Conservation (phyloP, 2,888 invertebrate species). For the Meiosimyza decipiens region DNA sequence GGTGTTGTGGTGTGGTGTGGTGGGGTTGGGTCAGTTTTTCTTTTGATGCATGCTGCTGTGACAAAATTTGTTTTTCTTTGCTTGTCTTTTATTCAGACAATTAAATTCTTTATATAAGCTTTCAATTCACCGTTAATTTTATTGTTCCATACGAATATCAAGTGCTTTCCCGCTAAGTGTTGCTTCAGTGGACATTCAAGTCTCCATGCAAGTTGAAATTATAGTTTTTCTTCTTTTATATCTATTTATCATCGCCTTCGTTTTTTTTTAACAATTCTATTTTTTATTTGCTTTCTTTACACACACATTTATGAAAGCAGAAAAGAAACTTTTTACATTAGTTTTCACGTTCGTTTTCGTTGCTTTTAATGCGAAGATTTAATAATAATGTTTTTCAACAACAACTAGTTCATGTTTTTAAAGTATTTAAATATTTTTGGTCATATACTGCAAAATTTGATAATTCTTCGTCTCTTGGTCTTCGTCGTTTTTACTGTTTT, state of each 20-base stretch:
- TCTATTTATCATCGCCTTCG: constrained; percentile 1
- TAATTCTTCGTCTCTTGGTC: constrained; percentile 42
- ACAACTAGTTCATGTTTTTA: constrained; percentile 37
- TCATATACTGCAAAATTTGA: constrained; percentile 45
- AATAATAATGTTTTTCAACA: constrained; percentile 39
- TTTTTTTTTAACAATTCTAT: not conserved
- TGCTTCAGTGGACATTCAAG: too few species aligned
- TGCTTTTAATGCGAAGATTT: constrained; percentile 42
- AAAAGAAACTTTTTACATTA: constrained; percentile 12
- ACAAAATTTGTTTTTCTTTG: too few species aligned
- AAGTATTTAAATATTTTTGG: constrained; percentile 46
- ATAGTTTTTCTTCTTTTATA: not conserved
- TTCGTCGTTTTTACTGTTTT: constrained; percentile 39
- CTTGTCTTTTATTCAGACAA: too few species aligned
- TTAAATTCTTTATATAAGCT: too few species aligned
- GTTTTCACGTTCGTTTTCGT: constrained; percentile 41
- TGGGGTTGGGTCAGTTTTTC: constrained; percentile 23
- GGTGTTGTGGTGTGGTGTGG: not conserved
- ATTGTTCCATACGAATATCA: too few species aligned
- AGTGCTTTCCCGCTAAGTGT: too few species aligned
- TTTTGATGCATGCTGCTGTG: not conserved
- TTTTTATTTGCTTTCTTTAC: constrained; percentile 5
- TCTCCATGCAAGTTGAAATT: not conserved
- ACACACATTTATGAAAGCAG: constrained; percentile 19
- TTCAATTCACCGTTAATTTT: too few species aligned